Conservation (phyloP, 1,140 invertebrate genomes). For the Cotesia vestalis region DNA sequence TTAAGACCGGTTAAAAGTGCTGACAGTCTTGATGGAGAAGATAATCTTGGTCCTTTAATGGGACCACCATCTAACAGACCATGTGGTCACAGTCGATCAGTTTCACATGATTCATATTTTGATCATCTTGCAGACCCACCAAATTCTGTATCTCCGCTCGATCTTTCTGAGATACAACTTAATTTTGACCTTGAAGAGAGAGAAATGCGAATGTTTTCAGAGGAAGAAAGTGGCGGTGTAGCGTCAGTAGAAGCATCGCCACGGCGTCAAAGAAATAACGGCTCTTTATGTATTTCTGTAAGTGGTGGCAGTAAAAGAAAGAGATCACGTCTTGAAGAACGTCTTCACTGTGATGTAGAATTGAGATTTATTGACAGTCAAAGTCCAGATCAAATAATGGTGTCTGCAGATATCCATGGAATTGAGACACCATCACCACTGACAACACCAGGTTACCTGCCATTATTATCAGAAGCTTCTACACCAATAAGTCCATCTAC, state of each 20-base stretch:
- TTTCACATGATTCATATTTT: constrained; percentile 94
- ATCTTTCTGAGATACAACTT: constrained; percentile 83
- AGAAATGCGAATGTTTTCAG: constrained; percentile 86
- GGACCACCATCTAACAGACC: constrained; percentile 64
- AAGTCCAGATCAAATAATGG: constrained; percentile 68
- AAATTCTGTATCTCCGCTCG: constrained; percentile 69
- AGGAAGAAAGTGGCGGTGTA: constrained; percentile 77
- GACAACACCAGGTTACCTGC: constrained; percentile 61
- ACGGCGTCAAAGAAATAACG: constrained; percentile 64
- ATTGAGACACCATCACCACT: constrained; percentile 62
- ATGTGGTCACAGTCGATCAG: constrained; percentile 72
- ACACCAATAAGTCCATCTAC: constrained; percentile 59
- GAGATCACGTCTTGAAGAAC: constrained; percentile 66
- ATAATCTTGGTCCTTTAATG: constrained; percentile 58
- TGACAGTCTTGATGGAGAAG: constrained; percentile 71
- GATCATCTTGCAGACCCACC: constrained; percentile 71
- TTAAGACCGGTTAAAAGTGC: constrained; percentile 76
- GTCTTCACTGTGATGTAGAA: constrained; percentile 65
- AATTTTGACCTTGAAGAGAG: constrained; percentile 85
- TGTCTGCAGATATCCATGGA: constrained; percentile 61
- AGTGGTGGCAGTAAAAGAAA: constrained; percentile 64
- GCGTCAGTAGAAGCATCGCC: constrained; percentile 69
- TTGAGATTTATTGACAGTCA: constrained; percentile 69
- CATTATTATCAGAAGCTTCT: constrained; percentile 60
- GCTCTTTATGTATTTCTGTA: constrained; percentile 48